phyloP scores from a whole-genome alignment of 2,797 vertebrate species.

The Rhincodon typus region DNA sequence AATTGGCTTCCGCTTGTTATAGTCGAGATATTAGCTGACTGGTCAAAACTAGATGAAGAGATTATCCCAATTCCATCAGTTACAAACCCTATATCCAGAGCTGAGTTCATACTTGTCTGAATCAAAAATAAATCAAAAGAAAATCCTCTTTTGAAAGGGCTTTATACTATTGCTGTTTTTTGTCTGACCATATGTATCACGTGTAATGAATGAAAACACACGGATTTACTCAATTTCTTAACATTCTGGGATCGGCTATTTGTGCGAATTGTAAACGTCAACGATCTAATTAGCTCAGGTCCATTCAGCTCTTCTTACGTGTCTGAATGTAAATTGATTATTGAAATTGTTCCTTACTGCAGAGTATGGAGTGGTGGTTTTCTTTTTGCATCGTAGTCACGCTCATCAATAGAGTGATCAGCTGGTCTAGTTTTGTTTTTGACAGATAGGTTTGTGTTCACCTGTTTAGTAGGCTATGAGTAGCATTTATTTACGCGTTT shows the following conservation, averaged over 20 bases:
- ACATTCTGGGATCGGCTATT: not conserved
- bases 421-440: not conserved
- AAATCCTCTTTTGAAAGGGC: not conserved
- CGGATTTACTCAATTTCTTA: not conserved
- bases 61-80: not conserved
- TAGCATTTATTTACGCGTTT: not conserved
- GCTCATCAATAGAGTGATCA: not conserved
- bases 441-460: not conserved
- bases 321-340: not conserved
- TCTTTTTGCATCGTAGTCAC: no score
- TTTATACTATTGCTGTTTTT: not conserved
- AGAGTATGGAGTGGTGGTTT: no score
- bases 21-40: no score
- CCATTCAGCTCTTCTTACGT: not conserved
- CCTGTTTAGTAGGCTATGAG: not conserved
- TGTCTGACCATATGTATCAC: not conserved
- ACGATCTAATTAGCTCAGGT: not conserved
- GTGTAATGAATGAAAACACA: not conserved
- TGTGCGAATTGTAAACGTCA: not conserved
- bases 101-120: not conserved
- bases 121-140: not conserved
- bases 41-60: not conserved
- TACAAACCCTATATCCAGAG: not conserved
- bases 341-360: not conserved
- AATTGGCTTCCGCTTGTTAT: not conserved